These are phyloP conservation scores for Ageneiosus marmoratus DNA, from an alignment of 2,113 vertebrate genomes.

Conservation along the genomic window DNA sequence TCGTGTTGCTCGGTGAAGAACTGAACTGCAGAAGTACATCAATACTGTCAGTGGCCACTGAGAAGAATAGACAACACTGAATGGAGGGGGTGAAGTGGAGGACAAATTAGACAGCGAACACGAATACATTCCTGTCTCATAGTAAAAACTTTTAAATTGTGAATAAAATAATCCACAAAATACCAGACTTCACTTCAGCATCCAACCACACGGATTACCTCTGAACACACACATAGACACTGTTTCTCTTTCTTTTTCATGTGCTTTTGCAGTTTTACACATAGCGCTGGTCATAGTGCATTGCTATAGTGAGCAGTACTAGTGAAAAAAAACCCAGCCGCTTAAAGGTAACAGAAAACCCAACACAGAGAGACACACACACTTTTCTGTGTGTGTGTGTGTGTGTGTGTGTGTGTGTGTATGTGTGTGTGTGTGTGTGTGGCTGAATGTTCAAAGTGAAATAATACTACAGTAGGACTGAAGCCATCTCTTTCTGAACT, in stretches of 20 bases:
- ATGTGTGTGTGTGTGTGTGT: slow-evolving; percentile 28
- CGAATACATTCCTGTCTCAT: slow-evolving; percentile 36
- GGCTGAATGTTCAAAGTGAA: slow-evolving; percentile 51
- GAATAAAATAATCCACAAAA: slow-evolving; percentile 16
- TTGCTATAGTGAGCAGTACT: slow-evolving; percentile 49
- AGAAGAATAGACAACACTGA: slow-evolving; percentile 15
- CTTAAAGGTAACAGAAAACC: slow-evolving; percentile 36
- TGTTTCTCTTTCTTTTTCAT: slow-evolving; percentile 33
- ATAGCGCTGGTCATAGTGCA: slow-evolving; percentile 50
- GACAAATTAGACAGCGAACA: background rate
- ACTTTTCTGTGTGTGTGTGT: slow-evolving; percentile 18
- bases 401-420: slow-evolving; percentile 37
- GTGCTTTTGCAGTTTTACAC: slow-evolving; percentile 34
- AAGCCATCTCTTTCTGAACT: slow-evolving; percentile 58
- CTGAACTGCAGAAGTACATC: slow-evolving; percentile 36
- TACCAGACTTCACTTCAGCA: background rate
- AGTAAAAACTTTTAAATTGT: slow-evolving; percentile 32
- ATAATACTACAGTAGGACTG: slow-evolving; percentile 74
- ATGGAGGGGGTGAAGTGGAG: background rate
- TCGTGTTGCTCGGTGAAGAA: slow-evolving; percentile 40
- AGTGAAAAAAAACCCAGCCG: slow-evolving; percentile 40
- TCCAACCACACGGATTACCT: background rate
- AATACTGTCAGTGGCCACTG: slow-evolving; percentile 51
- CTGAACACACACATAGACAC: slow-evolving; percentile 22
- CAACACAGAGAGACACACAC: slow-evolving; percentile 4